Conservation (phyloP, 2,797 vertebrate genomes). For the Ibycter americanus region DNA sequence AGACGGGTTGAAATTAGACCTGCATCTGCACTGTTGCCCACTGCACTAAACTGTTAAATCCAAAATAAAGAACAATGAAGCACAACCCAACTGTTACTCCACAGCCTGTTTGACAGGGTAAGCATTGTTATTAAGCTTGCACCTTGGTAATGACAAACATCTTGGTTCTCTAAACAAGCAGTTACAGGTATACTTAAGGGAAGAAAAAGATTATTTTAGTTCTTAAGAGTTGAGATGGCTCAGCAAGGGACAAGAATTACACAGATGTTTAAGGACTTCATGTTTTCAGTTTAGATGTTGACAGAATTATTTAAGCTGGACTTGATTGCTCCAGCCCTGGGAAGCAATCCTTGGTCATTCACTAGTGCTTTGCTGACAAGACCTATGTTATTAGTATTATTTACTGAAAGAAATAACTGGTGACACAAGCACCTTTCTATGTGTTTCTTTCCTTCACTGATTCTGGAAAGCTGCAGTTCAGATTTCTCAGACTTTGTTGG, state of each 20-base stretch:
- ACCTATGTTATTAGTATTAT: not conserved
- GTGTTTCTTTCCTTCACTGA: not conserved
- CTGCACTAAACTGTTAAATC: not conserved
- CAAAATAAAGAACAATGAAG: not conserved
- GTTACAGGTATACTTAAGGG: not conserved
- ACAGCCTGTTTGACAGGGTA: not conserved
- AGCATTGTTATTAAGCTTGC: not conserved
- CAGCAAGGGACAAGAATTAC: not conserved
- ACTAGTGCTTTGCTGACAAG: not conserved
- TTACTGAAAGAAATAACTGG: not conserved
- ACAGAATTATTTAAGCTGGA: not conserved
- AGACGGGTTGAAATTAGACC: not conserved
- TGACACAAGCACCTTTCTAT: not conserved
- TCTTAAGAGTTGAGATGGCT: not conserved
- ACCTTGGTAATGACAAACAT: not conserved
- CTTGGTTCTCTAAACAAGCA: not conserved
- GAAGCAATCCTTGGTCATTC: not conserved
- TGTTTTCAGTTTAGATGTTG: not conserved
- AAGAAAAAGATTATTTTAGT: not conserved
- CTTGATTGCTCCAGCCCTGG: not conserved
- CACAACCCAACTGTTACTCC: not conserved
- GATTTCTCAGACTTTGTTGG: not conserved
- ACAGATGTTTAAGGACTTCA: not conserved
- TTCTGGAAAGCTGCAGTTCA: not conserved
- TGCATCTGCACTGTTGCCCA: not conserved